Conservation (phyloP, 2,888 invertebrate species). For the Spicauda simplicius region DNA sequence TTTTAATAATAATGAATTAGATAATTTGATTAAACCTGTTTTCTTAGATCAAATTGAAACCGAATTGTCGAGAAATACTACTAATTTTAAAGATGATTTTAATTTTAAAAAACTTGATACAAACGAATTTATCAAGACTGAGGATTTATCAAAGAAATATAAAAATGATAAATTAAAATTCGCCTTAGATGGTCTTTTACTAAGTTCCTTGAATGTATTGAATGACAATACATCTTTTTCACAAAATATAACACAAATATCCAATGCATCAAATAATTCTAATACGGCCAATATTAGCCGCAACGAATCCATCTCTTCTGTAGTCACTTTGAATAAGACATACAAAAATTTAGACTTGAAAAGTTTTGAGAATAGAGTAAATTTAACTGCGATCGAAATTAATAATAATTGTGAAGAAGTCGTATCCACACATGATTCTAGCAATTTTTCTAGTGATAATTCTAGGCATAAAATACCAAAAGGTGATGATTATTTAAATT, state of each 20-base stretch:
- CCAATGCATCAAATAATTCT: slow-evolving; percentile 39
- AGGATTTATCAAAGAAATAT: background rate
- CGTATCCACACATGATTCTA: background rate
- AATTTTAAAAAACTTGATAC: background rate
- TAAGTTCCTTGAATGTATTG: slow-evolving; percentile 61
- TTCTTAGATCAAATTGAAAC: background rate
- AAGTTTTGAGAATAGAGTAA: slow-evolving; percentile 54
- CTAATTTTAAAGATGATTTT: background rate
- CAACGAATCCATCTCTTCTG: slow-evolving; percentile 56
- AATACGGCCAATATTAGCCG: slow-evolving; percentile 44
- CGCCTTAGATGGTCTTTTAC: slow-evolving; percentile 55
- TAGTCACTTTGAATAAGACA: slow-evolving; percentile 58
- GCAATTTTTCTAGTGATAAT: slow-evolving; percentile 1
- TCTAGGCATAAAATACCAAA: slow-evolving; percentile 51
- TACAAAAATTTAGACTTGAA: slow-evolving; percentile 68
- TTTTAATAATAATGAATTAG: background rate
- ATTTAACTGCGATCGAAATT: background rate
- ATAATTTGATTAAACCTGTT: background rate
- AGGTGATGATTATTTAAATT: slow-evolving; percentile 53
- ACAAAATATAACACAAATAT: slow-evolving; percentile 39
- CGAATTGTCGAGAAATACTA: background rate
- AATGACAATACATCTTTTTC: slow-evolving; percentile 54
- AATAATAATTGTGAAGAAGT: slow-evolving; percentile 8
- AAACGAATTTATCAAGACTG: background rate
- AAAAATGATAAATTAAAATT: slow-evolving; percentile 16